Evolutionary conservation across 2,113 vertebrate genomes (phyloP).

Genomic region (Rhabdomys dilectus): DNA sequence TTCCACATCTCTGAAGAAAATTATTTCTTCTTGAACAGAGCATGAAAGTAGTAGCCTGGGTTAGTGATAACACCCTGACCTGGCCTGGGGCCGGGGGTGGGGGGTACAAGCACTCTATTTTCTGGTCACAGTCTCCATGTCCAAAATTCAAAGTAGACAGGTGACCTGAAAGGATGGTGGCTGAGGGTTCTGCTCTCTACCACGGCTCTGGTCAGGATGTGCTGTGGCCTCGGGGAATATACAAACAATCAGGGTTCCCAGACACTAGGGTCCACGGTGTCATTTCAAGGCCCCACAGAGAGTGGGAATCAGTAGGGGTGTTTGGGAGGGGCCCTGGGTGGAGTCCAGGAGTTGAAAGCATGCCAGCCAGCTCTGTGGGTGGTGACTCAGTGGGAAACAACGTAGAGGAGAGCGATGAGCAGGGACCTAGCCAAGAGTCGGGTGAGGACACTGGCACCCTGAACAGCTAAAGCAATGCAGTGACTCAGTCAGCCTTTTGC

Average conservation of each 20-base stretch:
- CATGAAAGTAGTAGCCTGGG: not conserved
- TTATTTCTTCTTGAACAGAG: not conserved
- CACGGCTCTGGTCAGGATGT: not conserved
- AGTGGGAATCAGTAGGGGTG: not conserved
- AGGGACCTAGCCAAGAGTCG: slow-evolving; percentile 22
- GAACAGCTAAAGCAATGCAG: not conserved
- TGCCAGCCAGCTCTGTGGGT: slow-evolving; percentile 41
- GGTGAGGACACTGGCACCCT: not conserved
- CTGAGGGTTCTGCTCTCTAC: not conserved
- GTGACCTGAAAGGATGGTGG: not conserved
- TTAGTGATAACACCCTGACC: not conserved
- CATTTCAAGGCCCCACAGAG: not conserved
- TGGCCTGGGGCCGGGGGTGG: too few relatives aligned
- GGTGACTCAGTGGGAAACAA: slow-evolving; percentile 71
- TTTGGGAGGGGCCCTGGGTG: not conserved
- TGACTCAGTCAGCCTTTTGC: not conserved
- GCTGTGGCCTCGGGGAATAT: not conserved
- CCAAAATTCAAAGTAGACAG: not conserved
- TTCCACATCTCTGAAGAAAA: not conserved
- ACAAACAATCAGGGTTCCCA: not conserved
- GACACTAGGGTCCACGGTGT: not conserved
- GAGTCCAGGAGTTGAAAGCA: not conserved
- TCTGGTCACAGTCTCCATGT: not conserved
- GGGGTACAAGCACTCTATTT: not conserved
- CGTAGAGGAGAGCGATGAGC: slow-evolving; percentile 9